A percentile compares a stretch with the other conserved stretches of the same genome.
phyloP scores from a whole-genome alignment of 2,888 invertebrate genomes.

The Tenodera sinensis region DNA sequence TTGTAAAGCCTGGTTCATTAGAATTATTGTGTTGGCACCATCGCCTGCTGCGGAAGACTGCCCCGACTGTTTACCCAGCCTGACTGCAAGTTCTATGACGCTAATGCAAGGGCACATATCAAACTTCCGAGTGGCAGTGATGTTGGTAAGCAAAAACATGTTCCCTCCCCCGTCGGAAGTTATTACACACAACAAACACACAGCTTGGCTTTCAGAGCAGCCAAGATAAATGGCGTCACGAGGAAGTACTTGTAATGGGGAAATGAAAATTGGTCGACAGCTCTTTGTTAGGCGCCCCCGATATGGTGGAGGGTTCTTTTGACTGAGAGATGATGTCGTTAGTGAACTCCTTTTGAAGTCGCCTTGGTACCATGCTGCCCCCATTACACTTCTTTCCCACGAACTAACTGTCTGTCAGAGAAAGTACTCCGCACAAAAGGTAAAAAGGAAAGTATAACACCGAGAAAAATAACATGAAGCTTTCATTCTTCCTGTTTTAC shows the following conservation, averaged over 20 bases:
- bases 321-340: not conserved
- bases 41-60: too few species aligned
- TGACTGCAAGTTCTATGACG: too few species aligned
- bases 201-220: not conserved
- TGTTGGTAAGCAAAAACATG: too few species aligned
- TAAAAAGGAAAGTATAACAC: not conserved
- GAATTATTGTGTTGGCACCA: too few species aligned
- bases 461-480: not conserved
- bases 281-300: not conserved
- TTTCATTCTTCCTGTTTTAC: not conserved
- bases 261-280: not conserved
- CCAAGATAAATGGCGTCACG: not conserved
- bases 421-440: not conserved
- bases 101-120: too few species aligned
- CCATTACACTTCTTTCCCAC: not conserved
- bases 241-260: not conserved
- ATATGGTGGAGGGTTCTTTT: not conserved
- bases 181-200: too few species aligned
- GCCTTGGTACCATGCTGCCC: not conserved
- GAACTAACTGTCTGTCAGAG: not conserved
- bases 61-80: too few species aligned
- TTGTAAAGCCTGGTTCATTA: too few species aligned
- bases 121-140: too few species aligned
- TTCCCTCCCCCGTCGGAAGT: too few species aligned
- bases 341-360: not conserved